Base-by-base conservation (phyloP, 2,797 vertebrate genomes). In the Muraenolepis orangiensis region DNA sequence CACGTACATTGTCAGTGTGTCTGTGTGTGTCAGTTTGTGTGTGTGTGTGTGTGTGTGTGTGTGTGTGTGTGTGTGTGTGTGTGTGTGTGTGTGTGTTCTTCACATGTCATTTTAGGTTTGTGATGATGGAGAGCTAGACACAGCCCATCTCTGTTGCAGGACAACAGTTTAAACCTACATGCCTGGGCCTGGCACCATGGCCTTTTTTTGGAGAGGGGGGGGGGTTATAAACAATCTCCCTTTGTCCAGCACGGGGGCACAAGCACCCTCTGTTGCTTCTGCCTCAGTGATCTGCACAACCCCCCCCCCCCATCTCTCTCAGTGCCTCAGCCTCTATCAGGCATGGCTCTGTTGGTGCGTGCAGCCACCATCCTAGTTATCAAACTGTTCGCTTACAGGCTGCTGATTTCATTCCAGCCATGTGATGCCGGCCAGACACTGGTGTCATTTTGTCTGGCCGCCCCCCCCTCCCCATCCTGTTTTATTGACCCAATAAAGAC, bases 221-320 rank as follows among this genome's bases (percentile, higher is more conserved):
- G 66, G 64, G 83, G 77, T 72, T 78, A 73, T 72, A 77, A 89
- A 93, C 90, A 92, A 90, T 91, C 84, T 66, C 72, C 80, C 84
- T 89, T 91, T 92, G 91, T 92, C 85, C 73, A 14, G 34, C 28
- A 30, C 74, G 4, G 83, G 84, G 80, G 80, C 57, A 92, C 88
- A 91, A 91, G 83, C 78, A 78, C 75, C 80, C 89, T 87, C 86
- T 91, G 91, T 93, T 87, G 88, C 80, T 85, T 80, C 86, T 76
- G 78, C 85, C 83, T 87, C 87, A 77, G 82, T 79, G 84, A 82
- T 84, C 87, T 72, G 72, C 84, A 78, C 84, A 86, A 80, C 74
- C 87, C 69, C 76, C 72, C 70, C 74, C 82, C 80, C 82, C 66
- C 11, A 70, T 66, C 73, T 66, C 72, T 32, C 51, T 26, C 66